Conservation (phyloP, 2,888 invertebrate species). For the Neoaliturus tenellus region DNA sequence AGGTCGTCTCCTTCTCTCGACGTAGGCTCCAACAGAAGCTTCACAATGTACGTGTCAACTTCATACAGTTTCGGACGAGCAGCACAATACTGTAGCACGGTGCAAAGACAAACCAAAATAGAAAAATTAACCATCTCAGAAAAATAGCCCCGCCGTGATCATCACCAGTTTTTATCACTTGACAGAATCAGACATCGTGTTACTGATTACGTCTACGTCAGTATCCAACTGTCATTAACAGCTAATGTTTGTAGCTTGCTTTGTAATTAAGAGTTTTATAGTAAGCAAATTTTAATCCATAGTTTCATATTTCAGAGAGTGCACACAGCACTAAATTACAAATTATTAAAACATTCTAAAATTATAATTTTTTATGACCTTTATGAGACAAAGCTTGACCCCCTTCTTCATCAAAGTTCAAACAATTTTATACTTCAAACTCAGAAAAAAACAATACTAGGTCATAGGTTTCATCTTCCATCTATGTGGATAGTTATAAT, state of each 20-base stretch:
- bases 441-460: too few species aligned
- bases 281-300: too few species aligned
- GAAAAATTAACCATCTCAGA: conserved; percentile 17
- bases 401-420: too few species aligned
- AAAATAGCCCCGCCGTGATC: not conserved
- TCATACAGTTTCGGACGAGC: conserved; percentile 39
- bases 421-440: too few species aligned
- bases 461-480: too few species aligned
- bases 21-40: conserved; percentile 46
- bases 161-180: not conserved
- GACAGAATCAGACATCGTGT: not conserved
- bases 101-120: not conserved
- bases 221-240: not conserved
- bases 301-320: too few species aligned
- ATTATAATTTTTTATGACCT: too few species aligned
- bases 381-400: too few species aligned
- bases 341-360: too few species aligned
- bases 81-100: not conserved
- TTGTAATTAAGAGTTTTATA: too few species aligned
- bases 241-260: not conserved
- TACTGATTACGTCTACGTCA: not conserved
- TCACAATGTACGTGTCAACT: conserved; percentile 52
- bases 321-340: too few species aligned
- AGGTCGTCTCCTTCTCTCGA: conserved; percentile 51
- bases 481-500: too few species aligned